Evolutionary conservation across 37 sponge, comb jelly and placozoan genomes (phyloP), one percentile per base, ranked within the genome.

Genomic region (Eunapius fragilis): DNA sequence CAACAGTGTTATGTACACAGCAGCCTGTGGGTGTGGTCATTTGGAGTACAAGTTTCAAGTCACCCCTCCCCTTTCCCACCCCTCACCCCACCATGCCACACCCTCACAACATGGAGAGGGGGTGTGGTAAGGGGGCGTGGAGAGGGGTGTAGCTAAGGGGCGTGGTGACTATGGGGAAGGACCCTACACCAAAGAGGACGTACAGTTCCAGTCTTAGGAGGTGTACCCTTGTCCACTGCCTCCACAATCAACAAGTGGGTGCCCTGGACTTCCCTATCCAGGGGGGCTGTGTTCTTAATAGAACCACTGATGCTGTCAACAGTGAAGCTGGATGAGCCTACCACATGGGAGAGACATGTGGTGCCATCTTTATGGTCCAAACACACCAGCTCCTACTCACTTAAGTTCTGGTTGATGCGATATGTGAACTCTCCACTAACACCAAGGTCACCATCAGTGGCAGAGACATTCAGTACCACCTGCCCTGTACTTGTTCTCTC

Each of bases 371-470:
- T n/a, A n/a, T n/a, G n/a, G n/a, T n/a, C n/a, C n/a, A n/a, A n/a
- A n/a, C n/a, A n/a, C n/a, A n/a, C n/a, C n/a, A 10, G 14, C 4
- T 12, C 0, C 27, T 28, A 79, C 86, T 80, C 33, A 90, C 86
- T 35, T 25, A 34, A 35, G 10, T 35, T 36, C 31, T 70, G 37
- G 30, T 69, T 45, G 32, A 90, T 72, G 37, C 26, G 27, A 81
- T 90, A 90, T 24, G 58, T 71, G 86, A 90, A n/a, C 28, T 69
- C 34, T 0, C 86, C 91, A 86, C 82, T 90, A 11, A 50, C 0
- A n/a, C 86, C 86, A 36, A 78, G 77, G 70, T 90, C 91, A 26
- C 0, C 30, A 70, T 90, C 91, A n/a, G 70, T 69, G 7, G 91
- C 91, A 14, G 14, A 11, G 25, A 86, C 77, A n/a, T 67, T 27